These are phyloP conservation scores for Clivina fossor DNA, from an alignment of 2,888 invertebrate species.

Conservation along the genomic window DNA sequence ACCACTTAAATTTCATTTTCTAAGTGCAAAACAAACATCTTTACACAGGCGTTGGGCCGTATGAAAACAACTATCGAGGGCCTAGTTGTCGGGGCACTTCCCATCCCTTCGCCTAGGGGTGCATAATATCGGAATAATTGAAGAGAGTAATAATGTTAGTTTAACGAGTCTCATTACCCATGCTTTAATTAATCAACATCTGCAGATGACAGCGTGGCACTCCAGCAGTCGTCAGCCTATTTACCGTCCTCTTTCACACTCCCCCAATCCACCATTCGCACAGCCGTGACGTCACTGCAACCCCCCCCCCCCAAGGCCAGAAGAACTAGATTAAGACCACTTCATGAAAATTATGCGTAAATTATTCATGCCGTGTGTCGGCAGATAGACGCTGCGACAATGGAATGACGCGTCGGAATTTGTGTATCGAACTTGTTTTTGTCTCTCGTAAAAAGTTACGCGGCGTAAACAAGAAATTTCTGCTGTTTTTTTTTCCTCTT, in stretches of 20 bases:
- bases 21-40: too few relatives aligned
- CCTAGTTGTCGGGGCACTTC: too few relatives aligned
- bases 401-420: slow-evolving; percentile 15
- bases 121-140: slow-evolving; percentile 33
- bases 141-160: slow-evolving; percentile 34
- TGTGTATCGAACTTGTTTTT: slow-evolving; percentile 24
- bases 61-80: too few relatives aligned
- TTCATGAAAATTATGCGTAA: slow-evolving; percentile 32
- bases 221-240: slow-evolving; percentile 21
- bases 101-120: slow-evolving; percentile 6
- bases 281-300: not conserved
- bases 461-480: slow-evolving; percentile 19
- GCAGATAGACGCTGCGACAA: slow-evolving; percentile 10
- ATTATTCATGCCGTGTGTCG: slow-evolving; percentile 26
- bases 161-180: slow-evolving; percentile 32
- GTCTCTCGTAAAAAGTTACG: slow-evolving; percentile 4
- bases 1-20: too few relatives aligned
- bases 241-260: not conserved
- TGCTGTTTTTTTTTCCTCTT: too few relatives aligned
- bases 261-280: not conserved
- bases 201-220: slow-evolving; percentile 30
- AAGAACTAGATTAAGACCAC: slow-evolving; percentile 31
- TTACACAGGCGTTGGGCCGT: too few relatives aligned
- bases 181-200: slow-evolving; percentile 33
- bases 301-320: not conserved